Percentiles rank a stretch among this genome's conserved stretches.
Conservation (phyloP, 37 sponge, comb jelly and placozoan species). For the Axinella damicornis region DNA sequence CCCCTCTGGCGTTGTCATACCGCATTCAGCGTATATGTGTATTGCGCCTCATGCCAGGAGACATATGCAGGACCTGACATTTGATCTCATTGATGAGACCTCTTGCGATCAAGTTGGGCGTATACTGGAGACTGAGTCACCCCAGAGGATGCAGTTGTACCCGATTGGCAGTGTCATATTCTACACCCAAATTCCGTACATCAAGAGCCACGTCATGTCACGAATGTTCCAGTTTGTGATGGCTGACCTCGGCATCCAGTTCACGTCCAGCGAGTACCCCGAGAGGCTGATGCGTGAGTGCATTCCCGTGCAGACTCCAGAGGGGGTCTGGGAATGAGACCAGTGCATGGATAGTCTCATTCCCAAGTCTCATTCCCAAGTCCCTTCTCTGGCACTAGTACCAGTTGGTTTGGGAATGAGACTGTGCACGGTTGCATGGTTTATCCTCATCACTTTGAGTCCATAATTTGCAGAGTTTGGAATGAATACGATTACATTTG, state of each 20-base stretch:
- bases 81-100: slow-evolving; percentile 29
- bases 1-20: neutral
- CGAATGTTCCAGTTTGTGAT: slow-evolving; percentile 72
- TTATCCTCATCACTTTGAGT: too few relatives aligned
- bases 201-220: slow-evolving; percentile 46
- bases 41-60: slow-evolving; percentile 20
- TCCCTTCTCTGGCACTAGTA: too few relatives aligned
- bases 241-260: slow-evolving; percentile 45
- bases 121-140: neutral
- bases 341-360: too few relatives aligned
- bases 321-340: too few relatives aligned
- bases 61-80: neutral
- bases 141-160: slow-evolving; percentile 19
- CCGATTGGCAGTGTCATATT: slow-evolving; percentile 38
- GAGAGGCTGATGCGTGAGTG: slow-evolving; percentile 33
- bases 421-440: neutral
- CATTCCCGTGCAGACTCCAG: too few relatives aligned
- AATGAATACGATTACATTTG: slow-evolving; percentile 19
- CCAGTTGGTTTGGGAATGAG: neutral
- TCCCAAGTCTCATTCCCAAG: too few relatives aligned
- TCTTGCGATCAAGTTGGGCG: slow-evolving; percentile 45
- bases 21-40: slow-evolving; percentile 44
- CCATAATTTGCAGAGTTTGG: too few relatives aligned
- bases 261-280: slow-evolving; percentile 36
- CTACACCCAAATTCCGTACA: slow-evolving; percentile 58